Conservation (phyloP, 2,113 vertebrate genomes). For the Patagioenas fasciata region DNA sequence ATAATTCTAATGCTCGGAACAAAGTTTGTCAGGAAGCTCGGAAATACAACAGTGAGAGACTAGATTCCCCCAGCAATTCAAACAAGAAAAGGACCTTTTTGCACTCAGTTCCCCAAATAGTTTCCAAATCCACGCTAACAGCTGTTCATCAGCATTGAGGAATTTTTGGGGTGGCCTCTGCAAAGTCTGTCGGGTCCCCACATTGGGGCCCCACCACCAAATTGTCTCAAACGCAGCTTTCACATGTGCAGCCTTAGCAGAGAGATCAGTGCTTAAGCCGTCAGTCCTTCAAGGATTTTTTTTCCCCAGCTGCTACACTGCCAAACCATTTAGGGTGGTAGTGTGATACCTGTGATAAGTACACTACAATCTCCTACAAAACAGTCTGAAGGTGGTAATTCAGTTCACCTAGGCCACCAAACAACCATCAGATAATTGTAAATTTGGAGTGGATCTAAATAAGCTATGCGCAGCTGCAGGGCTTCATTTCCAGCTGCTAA, state of each 20-base stretch:
- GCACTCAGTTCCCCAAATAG: fast-evolving
- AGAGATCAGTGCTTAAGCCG: neutral
- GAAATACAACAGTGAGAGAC: neutral
- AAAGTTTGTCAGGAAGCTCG: neutral
- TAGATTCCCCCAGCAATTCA: neutral
- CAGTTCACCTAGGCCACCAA: slow-evolving; percentile 30
- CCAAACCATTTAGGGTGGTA: neutral
- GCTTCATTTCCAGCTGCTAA: slow-evolving; percentile 55
- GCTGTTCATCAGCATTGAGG: neutral
- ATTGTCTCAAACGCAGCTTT: neutral
- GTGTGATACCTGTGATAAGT: neutral
- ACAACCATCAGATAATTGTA: slow-evolving; percentile 39
- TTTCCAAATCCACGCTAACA: neutral
- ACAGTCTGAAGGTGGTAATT: slow-evolving; percentile 14
- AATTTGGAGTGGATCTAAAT: slow-evolving; percentile 52
- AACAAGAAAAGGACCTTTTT: neutral
- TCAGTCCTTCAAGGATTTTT: neutral
- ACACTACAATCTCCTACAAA: neutral
- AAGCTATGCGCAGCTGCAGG: slow-evolving; percentile 34
- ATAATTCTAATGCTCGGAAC: neutral
- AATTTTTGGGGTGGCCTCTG: neutral
- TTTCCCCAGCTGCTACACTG: neutral
- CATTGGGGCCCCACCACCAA: neutral
- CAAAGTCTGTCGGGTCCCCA: neutral
- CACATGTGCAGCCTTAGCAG: neutral